These are phyloP conservation scores for Macaria notata DNA, from an alignment of 2,888 invertebrate species.

Conservation along the genomic window DNA sequence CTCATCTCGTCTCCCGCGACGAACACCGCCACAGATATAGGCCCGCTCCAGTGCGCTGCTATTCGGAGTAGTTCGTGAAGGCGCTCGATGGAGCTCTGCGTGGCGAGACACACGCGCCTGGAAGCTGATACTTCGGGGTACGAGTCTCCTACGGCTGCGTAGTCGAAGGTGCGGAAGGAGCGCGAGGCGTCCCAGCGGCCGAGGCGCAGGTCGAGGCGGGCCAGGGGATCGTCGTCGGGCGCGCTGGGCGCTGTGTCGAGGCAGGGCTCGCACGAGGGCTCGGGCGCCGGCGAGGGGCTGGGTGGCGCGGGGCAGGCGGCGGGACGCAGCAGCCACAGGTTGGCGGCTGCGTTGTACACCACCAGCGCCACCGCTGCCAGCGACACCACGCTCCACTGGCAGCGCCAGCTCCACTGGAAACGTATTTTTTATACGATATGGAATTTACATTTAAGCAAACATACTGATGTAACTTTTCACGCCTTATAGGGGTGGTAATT, in stretches of 20 bases:
- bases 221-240: conserved; percentile 74
- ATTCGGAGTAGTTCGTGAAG: conserved; percentile 89
- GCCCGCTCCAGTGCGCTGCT: conserved; percentile 92
- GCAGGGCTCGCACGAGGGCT: conserved; percentile 67
- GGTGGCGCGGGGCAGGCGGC: conserved; percentile 50
- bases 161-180: conserved; percentile 88
- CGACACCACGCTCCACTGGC: conserved; percentile 87
- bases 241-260: conserved; percentile 52
- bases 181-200: conserved; percentile 89
- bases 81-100: conserved; percentile 93
- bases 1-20: conserved; percentile 90
- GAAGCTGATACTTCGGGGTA: conserved; percentile 83
- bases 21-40: conserved; percentile 92
- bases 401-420: conserved; percentile 77
- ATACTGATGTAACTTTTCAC: no score
- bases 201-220: conserved; percentile 84
- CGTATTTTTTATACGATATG: no score
- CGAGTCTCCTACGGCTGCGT: conserved; percentile 85
- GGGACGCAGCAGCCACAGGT: conserved; percentile 67
- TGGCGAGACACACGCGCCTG: conserved; percentile 88
- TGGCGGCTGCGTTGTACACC: conserved; percentile 76
- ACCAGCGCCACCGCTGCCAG: conserved; percentile 85
- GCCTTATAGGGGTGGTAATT: no score
- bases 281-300: conserved; percentile 45
- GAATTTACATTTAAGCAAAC: no score